Base-by-base conservation (phyloP, 2,888 invertebrate genomes). In the Lycia hirtaria region DNA sequence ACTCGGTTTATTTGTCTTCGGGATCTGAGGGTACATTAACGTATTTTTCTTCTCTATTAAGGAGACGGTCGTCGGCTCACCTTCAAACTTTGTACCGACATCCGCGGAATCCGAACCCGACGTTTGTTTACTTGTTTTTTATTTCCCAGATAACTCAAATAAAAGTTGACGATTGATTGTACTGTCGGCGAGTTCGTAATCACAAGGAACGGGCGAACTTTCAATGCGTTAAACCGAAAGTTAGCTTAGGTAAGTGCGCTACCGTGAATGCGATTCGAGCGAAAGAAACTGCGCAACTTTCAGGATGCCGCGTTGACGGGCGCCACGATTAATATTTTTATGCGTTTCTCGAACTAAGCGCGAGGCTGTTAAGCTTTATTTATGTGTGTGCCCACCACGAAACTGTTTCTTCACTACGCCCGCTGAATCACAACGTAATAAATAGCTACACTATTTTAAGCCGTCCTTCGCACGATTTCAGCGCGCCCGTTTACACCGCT, bases 1-100 rank as follows among this genome's bases (percentile, higher is more conserved):
- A 81, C 78, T 81, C 81, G 74, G 82, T 90, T 91, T 92, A 88
- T 92, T 92, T 92, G 89, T 92, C 89, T 91, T 91, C 74, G 83
- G 84, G 84, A 87, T 90, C 88, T 84, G 85, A 83, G 87, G 88
- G 87, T 91, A 91, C 87, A 92, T 91, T 91, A 90, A 88, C 89
- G 91, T 91, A 91, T 92, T 92, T 92, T 92, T 91, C 90, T 92
- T 92, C 87, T 88, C 87, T 90, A 90, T 91, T 91, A 92, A 86
- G 83, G 81, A 81, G 86, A 85, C 86, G 82, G 87, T 87, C 83
- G 81, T 71, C 80, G 81, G 77, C 83, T 88, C 84, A 91, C 89
- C 89, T 91, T 84, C 88, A 85, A 90, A 92, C 80, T 89, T 91
- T 83, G 72, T 65, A 72, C 74, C 68, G 80, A 76, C 76, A 79